These are phyloP conservation scores for Euura saliciscinereae DNA, from an alignment of 1,140 invertebrate species.

Conservation along the genomic window DNA sequence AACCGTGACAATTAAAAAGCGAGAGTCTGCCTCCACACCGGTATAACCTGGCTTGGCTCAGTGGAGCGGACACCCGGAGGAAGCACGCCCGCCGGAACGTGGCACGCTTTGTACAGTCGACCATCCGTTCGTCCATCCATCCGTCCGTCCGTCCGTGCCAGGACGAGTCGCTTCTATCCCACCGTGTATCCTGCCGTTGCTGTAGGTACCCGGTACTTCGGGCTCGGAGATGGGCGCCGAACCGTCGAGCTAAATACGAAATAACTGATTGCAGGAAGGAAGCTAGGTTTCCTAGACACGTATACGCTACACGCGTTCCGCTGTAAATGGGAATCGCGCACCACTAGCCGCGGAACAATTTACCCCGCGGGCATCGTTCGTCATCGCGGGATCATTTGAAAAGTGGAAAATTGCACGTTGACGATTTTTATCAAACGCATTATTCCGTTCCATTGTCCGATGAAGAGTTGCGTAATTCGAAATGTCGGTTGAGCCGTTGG, in stretches of 20 bases:
- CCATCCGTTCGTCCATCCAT: slow-evolving; percentile 15
- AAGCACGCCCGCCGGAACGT: slow-evolving; percentile 59
- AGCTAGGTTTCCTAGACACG: no score
- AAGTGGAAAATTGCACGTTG: neutral
- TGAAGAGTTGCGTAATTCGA: no score
- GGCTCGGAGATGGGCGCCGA: slow-evolving; percentile 17
- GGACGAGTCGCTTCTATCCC: neutral
- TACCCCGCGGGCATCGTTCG: slow-evolving; percentile 46
- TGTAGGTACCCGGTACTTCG: neutral
- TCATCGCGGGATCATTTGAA: neutral
- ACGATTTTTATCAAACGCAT: no score
- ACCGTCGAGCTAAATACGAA: no score
- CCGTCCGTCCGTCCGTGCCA: slow-evolving; percentile 1
- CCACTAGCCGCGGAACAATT: slow-evolving; percentile 58
- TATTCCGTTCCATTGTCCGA: neutral
- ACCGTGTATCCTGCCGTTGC: neutral
- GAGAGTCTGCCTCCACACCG: neutral
- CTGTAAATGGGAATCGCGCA: slow-evolving; percentile 55
- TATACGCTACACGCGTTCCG: no score
- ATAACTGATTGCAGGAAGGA: no score
- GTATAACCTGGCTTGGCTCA: slow-evolving; percentile 44
- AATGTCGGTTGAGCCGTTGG: neutral
- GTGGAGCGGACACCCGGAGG: slow-evolving; percentile 61
- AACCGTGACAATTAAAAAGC: slow-evolving; percentile 14
- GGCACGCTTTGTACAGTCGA: slow-evolving; percentile 56